phyloP scores from a whole-genome alignment of 2,888 invertebrate genomes.

The Spilarctia lutea region DNA sequence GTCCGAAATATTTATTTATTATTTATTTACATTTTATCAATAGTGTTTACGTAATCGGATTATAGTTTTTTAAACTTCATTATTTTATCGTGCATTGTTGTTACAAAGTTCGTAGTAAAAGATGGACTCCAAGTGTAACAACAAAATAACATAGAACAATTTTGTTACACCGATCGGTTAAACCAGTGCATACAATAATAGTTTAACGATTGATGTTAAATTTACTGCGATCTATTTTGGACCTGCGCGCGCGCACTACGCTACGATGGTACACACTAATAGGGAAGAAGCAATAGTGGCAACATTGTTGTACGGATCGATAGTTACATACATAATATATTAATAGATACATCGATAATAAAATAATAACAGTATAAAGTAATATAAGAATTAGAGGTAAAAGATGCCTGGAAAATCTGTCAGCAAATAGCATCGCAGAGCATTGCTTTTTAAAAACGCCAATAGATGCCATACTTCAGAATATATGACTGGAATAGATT shows the following conservation, averaged over 20 bases:
- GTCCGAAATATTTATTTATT: no score
- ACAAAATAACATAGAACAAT: neutral
- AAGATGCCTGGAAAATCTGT: no score
- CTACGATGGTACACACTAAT: conserved; percentile 21
- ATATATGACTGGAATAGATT: no score
- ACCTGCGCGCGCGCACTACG: conserved; percentile 21
- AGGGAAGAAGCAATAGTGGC: conserved; percentile 9
- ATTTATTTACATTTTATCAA: no score
- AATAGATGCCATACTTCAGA: no score
- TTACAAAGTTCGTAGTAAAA: neutral
- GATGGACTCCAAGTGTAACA: neutral
- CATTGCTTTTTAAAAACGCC: no score
- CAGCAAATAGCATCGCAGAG: no score
- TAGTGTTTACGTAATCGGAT: no score
- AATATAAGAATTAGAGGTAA: no score
- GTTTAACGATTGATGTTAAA: conserved; percentile 37
- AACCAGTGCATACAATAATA: conserved; percentile 39
- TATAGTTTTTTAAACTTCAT: no score
- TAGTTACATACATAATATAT: no score
- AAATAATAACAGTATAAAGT: neutral
- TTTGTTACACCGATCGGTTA: conserved; percentile 38
- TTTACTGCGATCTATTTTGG: conserved; percentile 44
- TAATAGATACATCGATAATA: neutral
- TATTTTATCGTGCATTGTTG: neutral
- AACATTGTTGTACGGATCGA: neutral